phyloP scores from a whole-genome alignment of 2,888 invertebrate species.

The Synanthedon myopaeformis region DNA sequence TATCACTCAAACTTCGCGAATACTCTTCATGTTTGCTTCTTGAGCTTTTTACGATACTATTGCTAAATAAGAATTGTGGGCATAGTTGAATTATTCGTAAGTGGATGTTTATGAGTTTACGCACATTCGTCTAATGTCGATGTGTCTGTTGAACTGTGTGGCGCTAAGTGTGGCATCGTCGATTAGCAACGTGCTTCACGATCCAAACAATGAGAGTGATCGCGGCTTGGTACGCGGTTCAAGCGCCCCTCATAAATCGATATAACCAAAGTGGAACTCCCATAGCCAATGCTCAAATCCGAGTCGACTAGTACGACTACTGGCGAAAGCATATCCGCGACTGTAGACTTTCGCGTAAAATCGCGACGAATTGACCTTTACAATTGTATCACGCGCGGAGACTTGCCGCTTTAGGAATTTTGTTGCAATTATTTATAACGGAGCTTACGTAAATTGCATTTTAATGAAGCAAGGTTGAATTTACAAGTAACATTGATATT shows the following conservation, averaged over 20 bases:
- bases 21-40: conserved; percentile 8
- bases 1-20: conserved; percentile 11
- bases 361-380: conserved; percentile 18
- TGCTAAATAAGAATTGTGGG: conserved; percentile 8
- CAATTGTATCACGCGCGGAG: neutral
- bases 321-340: conserved; percentile 21
- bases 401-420: conserved; percentile 11
- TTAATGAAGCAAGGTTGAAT: conserved; percentile 22
- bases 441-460: conserved; percentile 15
- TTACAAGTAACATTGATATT: neutral
- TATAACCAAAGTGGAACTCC: conserved; percentile 34
- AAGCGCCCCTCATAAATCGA: conserved; percentile 44
- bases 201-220: conserved; percentile 65
- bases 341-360: conserved; percentile 21
- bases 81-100: conserved; percentile 9
- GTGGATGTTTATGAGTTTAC: conserved; percentile 23
- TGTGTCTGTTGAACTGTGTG: conserved; percentile 38
- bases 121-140: conserved; percentile 47
- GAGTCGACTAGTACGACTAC: conserved; percentile 20
- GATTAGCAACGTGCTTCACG: conserved; percentile 55
- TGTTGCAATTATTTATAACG: conserved; percentile 16
- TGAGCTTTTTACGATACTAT: conserved; percentile 6
- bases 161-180: conserved; percentile 18
- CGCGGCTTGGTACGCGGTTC: conserved; percentile 59
- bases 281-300: conserved; percentile 19